These are phyloP conservation scores for Sebastiscus albofasciatus DNA, from an alignment of 2,797 vertebrate species.

Conservation along the genomic window DNA sequence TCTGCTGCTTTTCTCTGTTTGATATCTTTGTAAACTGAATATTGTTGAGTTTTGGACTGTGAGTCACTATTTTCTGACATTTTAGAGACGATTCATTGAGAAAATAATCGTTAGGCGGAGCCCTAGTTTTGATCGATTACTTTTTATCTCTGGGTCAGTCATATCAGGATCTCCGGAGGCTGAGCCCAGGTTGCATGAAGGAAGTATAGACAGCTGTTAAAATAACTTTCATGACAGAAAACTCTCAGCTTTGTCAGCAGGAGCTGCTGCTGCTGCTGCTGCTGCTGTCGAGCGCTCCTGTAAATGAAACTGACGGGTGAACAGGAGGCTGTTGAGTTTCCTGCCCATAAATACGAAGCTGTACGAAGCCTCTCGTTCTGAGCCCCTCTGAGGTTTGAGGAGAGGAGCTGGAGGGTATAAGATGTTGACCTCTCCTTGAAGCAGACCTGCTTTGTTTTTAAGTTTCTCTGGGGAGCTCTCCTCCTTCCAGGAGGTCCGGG, in stretches of 20 bases:
- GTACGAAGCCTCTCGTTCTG: background rate
- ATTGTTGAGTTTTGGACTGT: background rate
- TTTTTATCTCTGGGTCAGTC: background rate
- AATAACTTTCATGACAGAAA: slow-evolving; percentile 8
- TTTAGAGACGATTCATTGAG: background rate
- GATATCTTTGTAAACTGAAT: background rate
- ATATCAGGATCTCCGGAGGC: background rate
- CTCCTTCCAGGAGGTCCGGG: background rate
- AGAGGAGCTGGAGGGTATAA: background rate
- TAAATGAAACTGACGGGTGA: slow-evolving; percentile 17
- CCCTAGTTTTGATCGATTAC: background rate
- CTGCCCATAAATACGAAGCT: slow-evolving; percentile 12
- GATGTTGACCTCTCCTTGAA: background rate
- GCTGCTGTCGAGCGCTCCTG: background rate
- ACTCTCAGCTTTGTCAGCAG: slow-evolving; percentile 5
- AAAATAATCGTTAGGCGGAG: background rate
- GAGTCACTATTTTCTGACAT: background rate
- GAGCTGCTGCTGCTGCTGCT: background rate
- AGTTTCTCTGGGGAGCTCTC: background rate
- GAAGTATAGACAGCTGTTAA: slow-evolving; percentile 19
- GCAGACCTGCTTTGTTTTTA: background rate
- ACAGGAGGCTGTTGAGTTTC: slow-evolving; percentile 17
- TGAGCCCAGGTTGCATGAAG: background rate
- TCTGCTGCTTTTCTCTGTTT: background rate
- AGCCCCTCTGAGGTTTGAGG: background rate